phyloP scores from a whole-genome alignment of 2,888 invertebrate species.

The Acrobasis suavella region DNA sequence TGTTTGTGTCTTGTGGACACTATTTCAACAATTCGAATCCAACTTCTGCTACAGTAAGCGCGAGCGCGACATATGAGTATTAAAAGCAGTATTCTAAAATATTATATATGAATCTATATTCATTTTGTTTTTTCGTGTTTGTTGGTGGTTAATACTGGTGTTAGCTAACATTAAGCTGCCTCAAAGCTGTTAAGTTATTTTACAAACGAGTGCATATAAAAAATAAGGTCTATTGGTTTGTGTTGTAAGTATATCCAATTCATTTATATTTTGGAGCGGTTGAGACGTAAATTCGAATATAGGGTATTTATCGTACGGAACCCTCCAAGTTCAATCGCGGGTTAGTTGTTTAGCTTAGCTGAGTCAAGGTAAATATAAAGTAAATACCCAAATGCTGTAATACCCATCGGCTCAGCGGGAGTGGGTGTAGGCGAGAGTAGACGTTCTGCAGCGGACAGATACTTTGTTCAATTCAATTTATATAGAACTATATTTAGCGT shows the following conservation, averaged over 20 bases:
- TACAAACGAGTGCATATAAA: no score
- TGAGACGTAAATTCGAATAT: no score
- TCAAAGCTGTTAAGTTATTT: no score
- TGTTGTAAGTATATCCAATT: no score
- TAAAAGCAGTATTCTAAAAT: not conserved
- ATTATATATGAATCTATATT: no score
- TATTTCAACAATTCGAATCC: not conserved
- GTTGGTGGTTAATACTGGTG: no score
- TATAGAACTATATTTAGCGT: no score
- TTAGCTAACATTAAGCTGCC: no score
- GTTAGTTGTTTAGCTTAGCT: not conserved
- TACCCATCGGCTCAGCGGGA: not conserved
- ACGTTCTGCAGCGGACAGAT: not conserved
- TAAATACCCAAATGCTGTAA: not conserved
- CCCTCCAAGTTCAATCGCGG: not conserved
- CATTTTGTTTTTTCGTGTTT: no score
- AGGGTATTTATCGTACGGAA: no score
- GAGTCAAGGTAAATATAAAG: not conserved
- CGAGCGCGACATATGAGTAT: not conserved
- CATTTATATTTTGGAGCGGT: no score
- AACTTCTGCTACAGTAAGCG: not conserved
- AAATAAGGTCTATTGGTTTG: no score
- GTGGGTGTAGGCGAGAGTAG: not conserved
- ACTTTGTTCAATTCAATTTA: not conserved
- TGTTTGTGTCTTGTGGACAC: slow-evolving; percentile 55